phyloP scores from a whole-genome alignment of 2,888 invertebrate species.

The Gnatocerus cornutus region DNA sequence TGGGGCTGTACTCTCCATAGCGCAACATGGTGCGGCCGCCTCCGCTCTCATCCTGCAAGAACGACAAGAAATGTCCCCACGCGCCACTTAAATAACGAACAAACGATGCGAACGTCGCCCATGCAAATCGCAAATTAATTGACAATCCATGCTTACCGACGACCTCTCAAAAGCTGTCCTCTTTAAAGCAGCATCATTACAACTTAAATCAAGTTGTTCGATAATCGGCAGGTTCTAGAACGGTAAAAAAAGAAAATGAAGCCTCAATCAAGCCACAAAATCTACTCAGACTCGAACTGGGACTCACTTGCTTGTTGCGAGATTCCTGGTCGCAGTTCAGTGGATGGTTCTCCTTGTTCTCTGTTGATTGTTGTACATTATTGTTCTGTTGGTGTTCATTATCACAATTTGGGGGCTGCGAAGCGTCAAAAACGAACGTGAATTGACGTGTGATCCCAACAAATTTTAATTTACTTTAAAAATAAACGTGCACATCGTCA shows the following conservation, averaged over 20 bases:
- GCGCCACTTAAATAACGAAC: neutral
- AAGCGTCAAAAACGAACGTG: slow-evolving; percentile 25
- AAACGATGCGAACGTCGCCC: neutral
- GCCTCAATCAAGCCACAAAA: slow-evolving; percentile 21
- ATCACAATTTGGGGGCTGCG: slow-evolving; percentile 55
- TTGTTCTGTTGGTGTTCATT: slow-evolving; percentile 58
- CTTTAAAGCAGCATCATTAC: slow-evolving; percentile 63
- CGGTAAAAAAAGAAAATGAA: slow-evolving; percentile 51
- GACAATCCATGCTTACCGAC: slow-evolving; percentile 67
- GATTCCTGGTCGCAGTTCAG: slow-evolving; percentile 50
- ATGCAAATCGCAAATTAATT: slow-evolving; percentile 21
- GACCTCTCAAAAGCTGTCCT: slow-evolving; percentile 63
- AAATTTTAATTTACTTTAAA: slow-evolving; percentile 7
- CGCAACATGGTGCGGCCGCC: slow-evolving; percentile 71
- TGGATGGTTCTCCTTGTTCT: slow-evolving; percentile 57
- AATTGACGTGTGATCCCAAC: slow-evolving; percentile 13
- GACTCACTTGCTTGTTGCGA: slow-evolving; percentile 54
- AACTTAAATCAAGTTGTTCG: slow-evolving; percentile 66
- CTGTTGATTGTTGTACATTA: slow-evolving; percentile 58
- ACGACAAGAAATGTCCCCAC: slow-evolving; percentile 6
- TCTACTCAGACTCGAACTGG: neutral
- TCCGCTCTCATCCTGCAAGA: slow-evolving; percentile 17
- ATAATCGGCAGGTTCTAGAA: slow-evolving; percentile 66
- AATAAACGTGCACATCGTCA: slow-evolving; percentile 22
- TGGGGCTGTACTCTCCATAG: slow-evolving; percentile 77